phyloP scores from a whole-genome alignment of 2,888 invertebrate species.

The Monochamus alternatus region DNA sequence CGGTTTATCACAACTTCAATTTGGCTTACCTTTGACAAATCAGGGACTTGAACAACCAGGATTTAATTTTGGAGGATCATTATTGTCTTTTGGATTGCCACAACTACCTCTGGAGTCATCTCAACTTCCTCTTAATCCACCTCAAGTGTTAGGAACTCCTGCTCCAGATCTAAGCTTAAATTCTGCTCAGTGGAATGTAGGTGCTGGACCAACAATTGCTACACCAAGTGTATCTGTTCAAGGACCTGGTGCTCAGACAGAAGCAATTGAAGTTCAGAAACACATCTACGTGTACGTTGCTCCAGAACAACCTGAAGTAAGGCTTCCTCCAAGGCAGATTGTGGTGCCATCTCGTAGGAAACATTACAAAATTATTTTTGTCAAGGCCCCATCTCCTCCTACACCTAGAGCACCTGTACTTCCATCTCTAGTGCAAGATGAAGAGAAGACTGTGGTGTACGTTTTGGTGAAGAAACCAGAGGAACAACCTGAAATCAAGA shows the following conservation, averaged over 20 bases:
- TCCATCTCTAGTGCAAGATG: slow-evolving; percentile 85
- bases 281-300: slow-evolving; percentile 92
- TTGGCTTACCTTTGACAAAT: not conserved
- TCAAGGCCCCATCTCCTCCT: slow-evolving; percentile 88
- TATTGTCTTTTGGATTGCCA: not conserved
- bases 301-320: slow-evolving; percentile 86
- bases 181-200: not conserved
- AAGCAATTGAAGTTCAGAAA: slow-evolving; percentile 77
- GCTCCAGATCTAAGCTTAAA: not conserved
- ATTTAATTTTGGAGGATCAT: not conserved
- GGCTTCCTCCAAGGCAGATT: slow-evolving; percentile 76
- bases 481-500: slow-evolving; percentile 78
- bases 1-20: no score
- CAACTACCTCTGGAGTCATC: not conserved
- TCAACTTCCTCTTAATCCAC: not conserved
- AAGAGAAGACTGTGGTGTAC: slow-evolving; percentile 90
- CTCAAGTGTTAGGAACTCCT: not conserved
- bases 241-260: not conserved
- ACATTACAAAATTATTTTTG: slow-evolving; percentile 93
- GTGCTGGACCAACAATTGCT: not conserved
- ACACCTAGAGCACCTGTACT: slow-evolving; percentile 85
- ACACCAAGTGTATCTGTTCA: not conserved
- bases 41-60: slow-evolving; percentile 15
- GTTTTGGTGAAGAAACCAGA: slow-evolving; percentile 85
- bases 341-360: slow-evolving; percentile 84